Base-by-base conservation (phyloP, 2,888 invertebrate genomes). In the Hypercompe scribonia region DNA sequence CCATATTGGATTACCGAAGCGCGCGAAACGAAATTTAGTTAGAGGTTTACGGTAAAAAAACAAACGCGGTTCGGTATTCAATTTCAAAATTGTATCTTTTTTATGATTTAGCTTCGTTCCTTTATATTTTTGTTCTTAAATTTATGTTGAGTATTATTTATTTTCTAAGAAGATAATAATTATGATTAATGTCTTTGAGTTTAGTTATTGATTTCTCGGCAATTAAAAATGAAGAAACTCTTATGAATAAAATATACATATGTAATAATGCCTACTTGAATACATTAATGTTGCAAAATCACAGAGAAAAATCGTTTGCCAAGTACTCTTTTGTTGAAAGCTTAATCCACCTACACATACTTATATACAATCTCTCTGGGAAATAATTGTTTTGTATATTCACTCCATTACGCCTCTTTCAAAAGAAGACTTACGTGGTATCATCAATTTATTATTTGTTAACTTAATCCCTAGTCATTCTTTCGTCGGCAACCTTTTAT, bases 1-100 rank as follows among this genome's bases (percentile, higher is more conserved):
- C 87, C 87, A 86, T 88, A 88, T 88, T 88, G 86, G 78, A 88
- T 88, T 87, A 81, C 64, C 75, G 77, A 81, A 84, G 81, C 79
- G 86, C 83, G 83, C 81, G 86, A 81, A 79, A 79, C 77, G 79
- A 74, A 86, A 83, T 85, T 81, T 58, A 13, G 24, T 61, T 33
- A 0, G 3, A 63, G 63, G 21, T 63, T 68, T 69, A 63, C 33
- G 15, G 34, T 31, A 31, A 21, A 11, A 69, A 3, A 61, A 58
- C 8, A 61, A 66, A 66, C 65, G 42, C 28, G 18, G 61, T 31
- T 61, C 31, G 61, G 61, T 61, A 31, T 61, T 61, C 18, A 61
- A 61, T 31, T 61, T 31, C 61, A 61, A 31, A 61, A 7, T 61
- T 61, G 28, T 61, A 7, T 61, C 31, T 18, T 28, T 21, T 28